These are phyloP conservation scores for Pomatorhinus ruficollis DNA, from an alignment of 2,113 vertebrate species.

Conservation along the genomic window DNA sequence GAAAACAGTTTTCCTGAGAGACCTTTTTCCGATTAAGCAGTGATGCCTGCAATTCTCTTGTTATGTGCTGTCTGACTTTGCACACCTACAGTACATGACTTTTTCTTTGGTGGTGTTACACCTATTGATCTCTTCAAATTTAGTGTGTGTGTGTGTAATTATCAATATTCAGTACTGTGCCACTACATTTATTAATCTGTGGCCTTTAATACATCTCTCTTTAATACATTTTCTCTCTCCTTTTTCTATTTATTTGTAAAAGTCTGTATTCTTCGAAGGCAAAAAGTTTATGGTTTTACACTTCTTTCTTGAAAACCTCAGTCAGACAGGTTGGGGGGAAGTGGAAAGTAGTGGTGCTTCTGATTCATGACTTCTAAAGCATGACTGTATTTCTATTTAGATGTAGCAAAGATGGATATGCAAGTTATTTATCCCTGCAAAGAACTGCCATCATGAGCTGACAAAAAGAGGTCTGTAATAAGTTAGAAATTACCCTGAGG, in stretches of 20 bases:
- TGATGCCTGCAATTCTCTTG: rapidly evolving
- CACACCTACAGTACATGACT: background rate
- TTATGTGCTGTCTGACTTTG: background rate
- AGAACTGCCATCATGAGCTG: background rate
- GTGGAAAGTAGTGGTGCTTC: background rate
- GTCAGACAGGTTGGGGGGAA: background rate
- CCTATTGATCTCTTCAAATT: background rate
- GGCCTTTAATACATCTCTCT: background rate
- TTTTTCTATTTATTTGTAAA: background rate
- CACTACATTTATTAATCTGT: background rate
- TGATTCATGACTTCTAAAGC: background rate
- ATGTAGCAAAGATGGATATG: background rate
- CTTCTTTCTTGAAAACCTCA: background rate
- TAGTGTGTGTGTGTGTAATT: background rate
- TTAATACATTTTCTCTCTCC: background rate
- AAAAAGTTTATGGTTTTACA: background rate
- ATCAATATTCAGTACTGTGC: background rate
- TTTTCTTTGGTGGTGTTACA: background rate
- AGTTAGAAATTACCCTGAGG: background rate
- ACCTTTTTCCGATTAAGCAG: background rate
- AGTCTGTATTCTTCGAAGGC: background rate
- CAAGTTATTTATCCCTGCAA: background rate
- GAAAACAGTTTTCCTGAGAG: background rate
- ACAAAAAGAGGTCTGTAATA: background rate
- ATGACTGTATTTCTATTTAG: background rate